Evolutionary conservation across 2,797 vertebrate species (phyloP).

Genomic region (Myotis findleyi): DNA sequence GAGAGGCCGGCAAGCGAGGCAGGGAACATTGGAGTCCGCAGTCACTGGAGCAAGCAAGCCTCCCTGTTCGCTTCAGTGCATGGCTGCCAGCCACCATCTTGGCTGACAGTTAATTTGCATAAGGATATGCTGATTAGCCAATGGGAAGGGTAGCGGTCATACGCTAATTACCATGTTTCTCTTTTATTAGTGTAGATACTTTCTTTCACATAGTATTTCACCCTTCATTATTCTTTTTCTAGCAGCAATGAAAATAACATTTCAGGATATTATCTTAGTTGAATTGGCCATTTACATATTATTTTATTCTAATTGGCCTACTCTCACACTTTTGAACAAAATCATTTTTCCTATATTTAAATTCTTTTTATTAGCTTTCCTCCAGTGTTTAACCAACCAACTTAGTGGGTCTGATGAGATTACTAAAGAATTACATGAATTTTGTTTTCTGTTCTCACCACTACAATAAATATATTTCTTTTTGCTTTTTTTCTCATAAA

Average conservation of each 20-base stretch:
- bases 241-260: slow-evolving; percentile 30
- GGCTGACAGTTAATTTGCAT: too few relatives aligned
- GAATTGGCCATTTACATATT: neutral
- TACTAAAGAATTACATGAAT: neutral
- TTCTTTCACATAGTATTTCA: slow-evolving; percentile 1
- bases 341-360: slow-evolving; percentile 30
- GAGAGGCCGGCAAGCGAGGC: too few relatives aligned
- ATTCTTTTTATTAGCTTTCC: neutral
- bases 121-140: too few relatives aligned
- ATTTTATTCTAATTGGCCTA: neutral
- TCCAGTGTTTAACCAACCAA: neutral
- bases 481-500: slow-evolving; percentile 53
- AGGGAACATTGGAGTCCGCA: too few relatives aligned
- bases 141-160: too few relatives aligned
- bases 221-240: neutral
- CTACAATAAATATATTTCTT: neutral
- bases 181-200: too few relatives aligned
- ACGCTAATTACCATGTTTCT: too few relatives aligned
- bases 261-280: neutral
- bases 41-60: too few relatives aligned
- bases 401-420: neutral
- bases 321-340: neutral
- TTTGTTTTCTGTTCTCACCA: slow-evolving; percentile 2
- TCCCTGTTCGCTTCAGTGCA: too few relatives aligned
- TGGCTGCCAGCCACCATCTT: too few relatives aligned